These are phyloP conservation scores for Clostera curtula DNA, from an alignment of 2,888 invertebrate genomes.

Conservation along the genomic window DNA sequence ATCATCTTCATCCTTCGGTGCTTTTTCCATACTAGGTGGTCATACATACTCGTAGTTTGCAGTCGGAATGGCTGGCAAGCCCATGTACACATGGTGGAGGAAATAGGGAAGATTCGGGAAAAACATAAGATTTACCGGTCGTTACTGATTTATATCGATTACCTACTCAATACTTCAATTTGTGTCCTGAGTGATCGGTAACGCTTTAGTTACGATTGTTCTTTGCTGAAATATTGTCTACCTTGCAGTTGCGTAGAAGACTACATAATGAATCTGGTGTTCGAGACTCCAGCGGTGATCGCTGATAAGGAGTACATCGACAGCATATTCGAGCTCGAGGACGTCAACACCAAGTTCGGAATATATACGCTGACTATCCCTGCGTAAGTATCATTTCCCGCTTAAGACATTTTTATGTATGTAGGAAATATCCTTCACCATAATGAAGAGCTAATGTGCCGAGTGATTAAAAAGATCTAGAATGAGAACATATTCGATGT, in stretches of 20 bases:
- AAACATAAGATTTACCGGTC: too few relatives aligned
- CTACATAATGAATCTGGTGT: constrained; percentile 64
- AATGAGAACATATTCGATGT: too few relatives aligned
- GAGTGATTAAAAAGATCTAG: too few relatives aligned
- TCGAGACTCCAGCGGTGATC: constrained; percentile 57
- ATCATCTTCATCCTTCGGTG: too few relatives aligned
- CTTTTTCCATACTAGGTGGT: not conserved
- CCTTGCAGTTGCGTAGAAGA: constrained; percentile 62
- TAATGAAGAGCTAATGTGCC: too few relatives aligned
- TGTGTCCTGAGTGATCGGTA: too few relatives aligned
- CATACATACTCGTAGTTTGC: not conserved
- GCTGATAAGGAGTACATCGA: constrained; percentile 54
- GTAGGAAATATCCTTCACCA: too few relatives aligned
- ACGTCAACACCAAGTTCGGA: constrained; percentile 60
- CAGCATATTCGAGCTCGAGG: constrained; percentile 54
- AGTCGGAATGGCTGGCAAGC: not conserved
- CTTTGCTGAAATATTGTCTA: not conserved
- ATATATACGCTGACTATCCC: constrained; percentile 64
- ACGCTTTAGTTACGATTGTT: constrained; percentile 2
- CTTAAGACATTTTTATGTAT: too few relatives aligned
- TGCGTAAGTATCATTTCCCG: constrained; percentile 34
- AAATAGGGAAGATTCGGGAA: too few relatives aligned
- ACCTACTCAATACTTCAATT: too few relatives aligned
- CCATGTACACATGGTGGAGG: too few relatives aligned
- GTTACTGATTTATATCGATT: too few relatives aligned